A percentile compares a stretch with the other conserved stretches of the same genome.
phyloP scores from a whole-genome alignment of 2,888 invertebrate species.

The Callosobruchus maculatus region DNA sequence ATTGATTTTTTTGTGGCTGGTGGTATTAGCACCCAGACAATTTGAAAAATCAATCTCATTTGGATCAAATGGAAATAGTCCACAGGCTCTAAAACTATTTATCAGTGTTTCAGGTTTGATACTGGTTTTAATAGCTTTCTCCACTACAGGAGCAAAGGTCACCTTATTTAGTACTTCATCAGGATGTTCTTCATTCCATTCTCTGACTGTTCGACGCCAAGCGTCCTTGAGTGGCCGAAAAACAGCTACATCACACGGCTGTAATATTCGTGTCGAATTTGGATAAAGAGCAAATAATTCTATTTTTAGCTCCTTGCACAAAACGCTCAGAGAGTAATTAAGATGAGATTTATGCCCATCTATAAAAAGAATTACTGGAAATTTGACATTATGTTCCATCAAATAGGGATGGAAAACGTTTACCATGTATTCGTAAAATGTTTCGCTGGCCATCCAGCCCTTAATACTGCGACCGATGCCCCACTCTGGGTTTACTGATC shows the following conservation, averaged over 20 bases:
- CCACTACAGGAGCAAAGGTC: constrained; percentile 7
- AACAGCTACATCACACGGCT: constrained; percentile 9
- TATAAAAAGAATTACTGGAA: constrained; percentile 19
- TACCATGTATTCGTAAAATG: constrained; percentile 14
- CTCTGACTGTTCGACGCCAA: neutral
- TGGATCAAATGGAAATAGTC: constrained; percentile 19
- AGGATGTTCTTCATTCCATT: neutral
- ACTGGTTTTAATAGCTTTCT: neutral
- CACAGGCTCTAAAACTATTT: constrained; percentile 24
- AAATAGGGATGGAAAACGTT: constrained; percentile 29
- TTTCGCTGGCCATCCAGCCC: constrained; percentile 30
- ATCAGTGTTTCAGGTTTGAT: neutral
- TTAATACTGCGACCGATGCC: constrained; percentile 32
- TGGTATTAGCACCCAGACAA: neutral
- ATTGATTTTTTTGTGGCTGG: neutral
- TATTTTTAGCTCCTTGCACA: constrained; percentile 4
- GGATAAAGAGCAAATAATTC: neutral
- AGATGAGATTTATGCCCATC: neutral
- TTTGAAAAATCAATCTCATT: neutral
- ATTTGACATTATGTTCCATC: constrained; percentile 21
- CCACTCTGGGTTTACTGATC: constrained; percentile 22
- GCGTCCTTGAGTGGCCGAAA: neutral
- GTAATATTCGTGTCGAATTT: constrained; percentile 5
- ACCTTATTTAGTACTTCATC: constrained; percentile 11
- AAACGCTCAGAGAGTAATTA: neutral